Conservation (phyloP, 2,888 invertebrate genomes). For the Encarsia formosa region DNA sequence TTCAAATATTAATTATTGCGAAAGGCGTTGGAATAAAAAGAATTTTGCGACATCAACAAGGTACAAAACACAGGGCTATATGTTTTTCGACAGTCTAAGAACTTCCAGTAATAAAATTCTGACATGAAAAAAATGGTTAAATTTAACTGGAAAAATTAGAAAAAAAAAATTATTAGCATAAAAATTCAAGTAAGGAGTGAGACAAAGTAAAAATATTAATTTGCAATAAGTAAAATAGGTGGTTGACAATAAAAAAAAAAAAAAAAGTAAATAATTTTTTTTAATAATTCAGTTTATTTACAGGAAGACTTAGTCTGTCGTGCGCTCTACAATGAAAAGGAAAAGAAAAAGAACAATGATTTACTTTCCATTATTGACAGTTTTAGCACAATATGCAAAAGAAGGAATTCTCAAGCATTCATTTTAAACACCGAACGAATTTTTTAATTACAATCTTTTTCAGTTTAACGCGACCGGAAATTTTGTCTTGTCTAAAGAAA, state of each 20-base stretch:
- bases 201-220: not conserved
- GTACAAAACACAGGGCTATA: slow-evolving; percentile 21
- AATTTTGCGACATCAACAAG: slow-evolving; percentile 23
- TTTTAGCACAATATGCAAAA: slow-evolving; percentile 23
- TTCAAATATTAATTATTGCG: slow-evolving; percentile 21
- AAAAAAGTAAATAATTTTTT: slow-evolving; percentile 17
- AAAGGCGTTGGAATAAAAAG: slow-evolving; percentile 21
- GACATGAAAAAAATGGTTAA: too few relatives aligned
- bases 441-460: slow-evolving; percentile 1
- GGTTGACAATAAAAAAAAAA: slow-evolving; percentile 15
- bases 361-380: slow-evolving; percentile 22
- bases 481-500: not conserved
- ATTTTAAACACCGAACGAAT: slow-evolving; percentile 14
- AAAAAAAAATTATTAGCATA: not conserved
- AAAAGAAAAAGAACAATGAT: slow-evolving; percentile 22
- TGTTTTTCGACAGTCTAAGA: slow-evolving; percentile 24
- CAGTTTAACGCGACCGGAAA: not conserved
- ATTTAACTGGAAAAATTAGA: too few relatives aligned
- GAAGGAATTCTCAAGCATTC: slow-evolving; percentile 17
- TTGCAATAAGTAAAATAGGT: not conserved
- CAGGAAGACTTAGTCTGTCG: slow-evolving; percentile 30
- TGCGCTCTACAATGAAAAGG: slow-evolving; percentile 29
- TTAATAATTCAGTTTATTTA: slow-evolving; percentile 28
- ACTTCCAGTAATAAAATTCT: slow-evolving; percentile 18
- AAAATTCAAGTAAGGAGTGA: not conserved